Evolutionary conservation across 2,888 invertebrate species (phyloP).

Genomic region (Trachelus stipa): DNA sequence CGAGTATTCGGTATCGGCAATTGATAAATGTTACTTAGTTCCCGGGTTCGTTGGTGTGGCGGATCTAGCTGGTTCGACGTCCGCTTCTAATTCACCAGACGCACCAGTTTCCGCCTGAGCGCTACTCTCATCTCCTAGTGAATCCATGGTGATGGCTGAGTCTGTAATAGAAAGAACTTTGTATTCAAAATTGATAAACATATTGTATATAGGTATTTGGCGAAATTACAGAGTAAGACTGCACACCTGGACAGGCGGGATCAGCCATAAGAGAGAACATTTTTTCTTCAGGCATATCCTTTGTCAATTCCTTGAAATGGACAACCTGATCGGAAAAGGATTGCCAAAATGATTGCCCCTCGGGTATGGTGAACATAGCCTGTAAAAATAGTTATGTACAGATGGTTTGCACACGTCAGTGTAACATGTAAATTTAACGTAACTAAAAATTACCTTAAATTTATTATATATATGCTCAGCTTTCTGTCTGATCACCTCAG

Average conservation of each 20-base stretch:
- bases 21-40: constrained; percentile 50
- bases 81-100: constrained; percentile 31
- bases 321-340: constrained; percentile 76
- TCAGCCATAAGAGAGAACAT: constrained; percentile 74
- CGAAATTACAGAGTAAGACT: not conserved
- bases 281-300: constrained; percentile 72
- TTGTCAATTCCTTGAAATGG: constrained; percentile 76
- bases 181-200: not conserved
- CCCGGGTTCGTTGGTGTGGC: constrained; percentile 38
- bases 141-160: constrained; percentile 27
- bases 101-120: constrained; percentile 36
- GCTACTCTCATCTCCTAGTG: constrained; percentile 35
- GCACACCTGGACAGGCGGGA: constrained; percentile 68
- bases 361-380: constrained; percentile 74
- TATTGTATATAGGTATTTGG: not conserved
- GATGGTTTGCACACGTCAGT: not conserved
- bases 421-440: constrained; percentile 8
- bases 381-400: constrained; percentile 52
- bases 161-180: constrained; percentile 14
- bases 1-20: constrained; percentile 32
- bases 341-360: constrained; percentile 78
- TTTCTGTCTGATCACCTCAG: constrained; percentile 76
- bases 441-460: constrained; percentile 68
- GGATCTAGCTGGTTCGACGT: constrained; percentile 42
- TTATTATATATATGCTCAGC: constrained; percentile 74